Evolutionary conservation across 1,140 invertebrate genomes (phyloP).

Genomic region (Idris sp.): DNA sequence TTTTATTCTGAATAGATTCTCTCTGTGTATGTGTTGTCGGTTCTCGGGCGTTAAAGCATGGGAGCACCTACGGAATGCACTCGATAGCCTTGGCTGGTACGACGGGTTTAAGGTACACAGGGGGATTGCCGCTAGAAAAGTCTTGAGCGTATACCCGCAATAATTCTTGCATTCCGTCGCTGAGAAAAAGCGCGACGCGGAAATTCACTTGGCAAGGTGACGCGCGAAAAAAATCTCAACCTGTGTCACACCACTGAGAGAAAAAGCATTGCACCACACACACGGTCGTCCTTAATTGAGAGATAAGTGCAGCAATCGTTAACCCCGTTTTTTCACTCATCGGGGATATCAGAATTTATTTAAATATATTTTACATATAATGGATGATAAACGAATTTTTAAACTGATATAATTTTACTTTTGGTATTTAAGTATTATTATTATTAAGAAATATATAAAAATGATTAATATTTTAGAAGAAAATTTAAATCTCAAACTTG

Average conservation of each 20-base stretch:
- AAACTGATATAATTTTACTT: no score
- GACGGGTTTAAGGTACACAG: constrained; percentile 66
- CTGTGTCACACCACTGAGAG: constrained; percentile 11
- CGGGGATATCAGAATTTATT: no score
- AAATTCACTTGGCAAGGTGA: no score
- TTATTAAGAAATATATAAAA: no score
- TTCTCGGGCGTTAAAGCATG: constrained; percentile 51
- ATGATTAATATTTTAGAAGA: no score
- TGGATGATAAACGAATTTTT: no score
- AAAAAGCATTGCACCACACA: constrained; percentile 31
- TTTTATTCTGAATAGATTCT: constrained; percentile 16
- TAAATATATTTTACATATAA: no score
- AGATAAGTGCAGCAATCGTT: no score
- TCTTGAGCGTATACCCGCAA: constrained; percentile 49
- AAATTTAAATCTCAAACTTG: no score
- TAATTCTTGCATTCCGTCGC: constrained; percentile 52
- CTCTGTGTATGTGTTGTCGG: constrained; percentile 21
- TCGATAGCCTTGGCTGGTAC: constrained; percentile 73
- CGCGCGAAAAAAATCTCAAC: constrained; percentile 26
- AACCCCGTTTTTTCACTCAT: no score
- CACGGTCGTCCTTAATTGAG: constrained; percentile 22
- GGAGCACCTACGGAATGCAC: constrained; percentile 70
- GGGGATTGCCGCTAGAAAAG: constrained; percentile 53
- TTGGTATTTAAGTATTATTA: no score
- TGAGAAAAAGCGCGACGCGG: constrained; percentile 56